phyloP scores from a whole-genome alignment of 2,888 invertebrate genomes.

The Drosophila rubida region DNA sequence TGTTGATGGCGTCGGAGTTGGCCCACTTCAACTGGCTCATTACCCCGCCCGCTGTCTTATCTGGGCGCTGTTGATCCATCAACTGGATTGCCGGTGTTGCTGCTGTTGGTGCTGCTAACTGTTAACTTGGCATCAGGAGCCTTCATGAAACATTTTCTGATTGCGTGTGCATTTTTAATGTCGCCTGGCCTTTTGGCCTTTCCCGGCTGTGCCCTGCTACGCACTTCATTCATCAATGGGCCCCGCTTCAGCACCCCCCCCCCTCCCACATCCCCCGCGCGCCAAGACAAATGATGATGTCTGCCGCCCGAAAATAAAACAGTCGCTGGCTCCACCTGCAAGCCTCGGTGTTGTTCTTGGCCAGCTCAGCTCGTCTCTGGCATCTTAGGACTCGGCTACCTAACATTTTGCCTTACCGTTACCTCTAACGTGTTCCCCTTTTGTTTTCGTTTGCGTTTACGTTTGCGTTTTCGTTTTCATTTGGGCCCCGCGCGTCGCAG shows the following conservation, averaged over 20 bases:
- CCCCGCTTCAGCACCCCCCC: constrained; percentile 18
- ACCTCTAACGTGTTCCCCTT: constrained; percentile 18
- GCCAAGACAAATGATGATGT: constrained; percentile 74
- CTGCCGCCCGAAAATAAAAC: constrained; percentile 19
- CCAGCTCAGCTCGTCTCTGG: too few species aligned
- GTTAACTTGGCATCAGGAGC: constrained; percentile 25
- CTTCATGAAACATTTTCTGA: constrained; percentile 70
- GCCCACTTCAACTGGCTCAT: constrained; percentile 64
- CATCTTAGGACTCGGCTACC: constrained; percentile 18
- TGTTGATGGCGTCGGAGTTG: constrained; percentile 12
- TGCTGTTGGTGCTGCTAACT: constrained; percentile 23
- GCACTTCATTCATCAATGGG: constrained; percentile 77
- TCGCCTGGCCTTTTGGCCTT: constrained; percentile 60
- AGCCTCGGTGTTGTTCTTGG: background rate
- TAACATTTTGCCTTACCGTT: too few species aligned
- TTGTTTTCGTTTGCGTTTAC: background rate
- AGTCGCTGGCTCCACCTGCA: constrained; percentile 15
- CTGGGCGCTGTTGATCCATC: constrained; percentile 69
- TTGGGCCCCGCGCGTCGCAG: constrained; percentile 8
- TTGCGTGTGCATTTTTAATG: constrained; percentile 80
- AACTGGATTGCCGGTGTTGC: constrained; percentile 48
- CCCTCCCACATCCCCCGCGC: background rate
- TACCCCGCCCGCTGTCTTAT: constrained; percentile 65
- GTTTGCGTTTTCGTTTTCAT: constrained; percentile 1
- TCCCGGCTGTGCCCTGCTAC: constrained; percentile 49